Conservation (phyloP, 2,113 vertebrate genomes). For the Mesocricetus auratus region DNA sequence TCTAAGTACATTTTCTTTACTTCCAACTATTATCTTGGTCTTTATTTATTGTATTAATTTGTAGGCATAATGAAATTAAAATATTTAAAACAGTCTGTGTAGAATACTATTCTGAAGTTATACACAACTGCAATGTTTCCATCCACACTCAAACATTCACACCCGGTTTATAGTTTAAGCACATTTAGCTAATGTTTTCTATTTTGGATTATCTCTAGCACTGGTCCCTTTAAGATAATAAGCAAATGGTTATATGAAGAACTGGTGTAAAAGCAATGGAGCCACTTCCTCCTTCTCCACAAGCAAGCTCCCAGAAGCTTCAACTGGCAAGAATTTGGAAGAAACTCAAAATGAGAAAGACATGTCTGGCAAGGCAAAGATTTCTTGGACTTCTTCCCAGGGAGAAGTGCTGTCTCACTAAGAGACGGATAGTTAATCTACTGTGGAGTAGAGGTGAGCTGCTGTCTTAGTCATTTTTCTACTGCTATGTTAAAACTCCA, state of each 20-base stretch:
- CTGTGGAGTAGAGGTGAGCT: not conserved
- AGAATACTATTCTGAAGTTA: slow-evolving; percentile 8
- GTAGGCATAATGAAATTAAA: slow-evolving; percentile 10
- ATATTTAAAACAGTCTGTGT: not conserved
- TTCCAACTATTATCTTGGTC: slow-evolving; percentile 19
- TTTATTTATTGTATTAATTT: slow-evolving; percentile 34
- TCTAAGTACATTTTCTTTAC: slow-evolving; percentile 55
- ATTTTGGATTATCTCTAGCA: slow-evolving; percentile 5
- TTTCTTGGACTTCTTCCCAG: not conserved
- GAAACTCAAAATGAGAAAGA: not conserved
- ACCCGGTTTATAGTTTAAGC: not conserved
- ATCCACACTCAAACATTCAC: not conserved
- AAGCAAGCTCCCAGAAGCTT: not conserved
- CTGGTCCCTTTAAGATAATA: slow-evolving; percentile 6
- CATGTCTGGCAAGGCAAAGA: not conserved
- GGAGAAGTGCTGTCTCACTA: not conserved
- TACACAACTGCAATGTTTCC: not conserved
- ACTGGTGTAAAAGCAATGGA: not conserved
- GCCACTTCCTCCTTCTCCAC: not conserved
- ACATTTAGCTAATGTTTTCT: not conserved
- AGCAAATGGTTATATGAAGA: not conserved
- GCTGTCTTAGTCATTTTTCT: not conserved
- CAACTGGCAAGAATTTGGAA: slow-evolving; percentile 14
- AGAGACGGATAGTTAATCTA: not conserved
- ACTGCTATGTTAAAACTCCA: not conserved